These are phyloP conservation scores for Cerastoderma edule DNA, from an alignment of 2,888 invertebrate species.

Conservation along the genomic window DNA sequence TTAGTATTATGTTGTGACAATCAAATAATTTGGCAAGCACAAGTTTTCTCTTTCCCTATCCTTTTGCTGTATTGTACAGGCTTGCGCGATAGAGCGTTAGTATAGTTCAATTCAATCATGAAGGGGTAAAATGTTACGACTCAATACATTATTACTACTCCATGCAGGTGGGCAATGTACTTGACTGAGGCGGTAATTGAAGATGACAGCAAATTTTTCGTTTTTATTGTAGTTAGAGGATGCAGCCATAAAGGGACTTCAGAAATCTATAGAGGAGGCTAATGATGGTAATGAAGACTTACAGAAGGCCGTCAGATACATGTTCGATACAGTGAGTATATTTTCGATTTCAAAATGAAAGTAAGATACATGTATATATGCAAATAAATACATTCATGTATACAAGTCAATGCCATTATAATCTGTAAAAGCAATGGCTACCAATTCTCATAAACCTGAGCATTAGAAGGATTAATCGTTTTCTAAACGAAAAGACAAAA, in stretches of 20 bases:
- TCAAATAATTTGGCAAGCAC: too few species aligned
- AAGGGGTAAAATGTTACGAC: too few species aligned
- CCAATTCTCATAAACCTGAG: neutral
- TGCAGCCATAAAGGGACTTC: slow-evolving; percentile 43
- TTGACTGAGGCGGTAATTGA: too few species aligned
- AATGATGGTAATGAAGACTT: slow-evolving; percentile 28
- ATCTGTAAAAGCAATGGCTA: neutral
- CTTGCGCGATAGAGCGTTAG: too few species aligned
- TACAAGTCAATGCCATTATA: slow-evolving; percentile 1
- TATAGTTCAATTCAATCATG: too few species aligned
- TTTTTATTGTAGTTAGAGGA: slow-evolving; percentile 44
- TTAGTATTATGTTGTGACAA: too few species aligned
- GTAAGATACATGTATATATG: neutral
- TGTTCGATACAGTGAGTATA: slow-evolving; percentile 13
- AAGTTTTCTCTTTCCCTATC: too few species aligned
- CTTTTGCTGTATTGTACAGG: too few species aligned
- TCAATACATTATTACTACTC: too few species aligned
- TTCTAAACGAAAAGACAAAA: too few species aligned
- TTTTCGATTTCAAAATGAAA: neutral
- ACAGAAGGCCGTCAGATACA: slow-evolving; percentile 31
- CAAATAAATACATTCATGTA: neutral
- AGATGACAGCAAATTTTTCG: neutral
- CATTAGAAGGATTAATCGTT: neutral
- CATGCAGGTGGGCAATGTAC: too few species aligned
- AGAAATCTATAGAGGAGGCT: slow-evolving; percentile 40